Conservation (phyloP, 1,140 invertebrate genomes). For the Scylla paramamosain region DNA sequence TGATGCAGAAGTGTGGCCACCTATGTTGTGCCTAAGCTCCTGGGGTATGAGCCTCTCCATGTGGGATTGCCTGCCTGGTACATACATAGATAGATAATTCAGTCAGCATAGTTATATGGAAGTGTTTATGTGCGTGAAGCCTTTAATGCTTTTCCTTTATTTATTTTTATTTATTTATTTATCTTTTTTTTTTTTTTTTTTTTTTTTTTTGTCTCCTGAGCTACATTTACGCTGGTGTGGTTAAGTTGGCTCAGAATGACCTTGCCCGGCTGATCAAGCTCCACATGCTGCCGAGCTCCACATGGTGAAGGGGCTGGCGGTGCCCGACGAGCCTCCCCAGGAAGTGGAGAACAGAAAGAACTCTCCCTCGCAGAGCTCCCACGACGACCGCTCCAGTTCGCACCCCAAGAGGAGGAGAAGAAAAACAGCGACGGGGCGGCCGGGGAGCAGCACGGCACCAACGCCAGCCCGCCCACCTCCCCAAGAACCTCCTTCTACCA, state of each 20-base stretch:
- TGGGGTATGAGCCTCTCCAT: too few relatives aligned
- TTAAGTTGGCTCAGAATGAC: constrained; percentile 71
- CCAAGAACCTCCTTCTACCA: constrained; percentile 54
- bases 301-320: constrained; percentile 65
- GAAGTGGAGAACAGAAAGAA: constrained; percentile 49
- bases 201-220: too few relatives aligned
- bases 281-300: constrained; percentile 61
- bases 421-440: constrained; percentile 42
- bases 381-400: constrained; percentile 58
- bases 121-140: too few relatives aligned
- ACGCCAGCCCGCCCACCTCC: constrained; percentile 41
- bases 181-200: too few relatives aligned
- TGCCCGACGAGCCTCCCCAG: constrained; percentile 68
- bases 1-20: too few relatives aligned
- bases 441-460: not conserved
- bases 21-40: too few relatives aligned
- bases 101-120: too few relatives aligned
- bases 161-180: too few relatives aligned
- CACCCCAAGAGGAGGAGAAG: constrained; percentile 67
- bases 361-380: constrained; percentile 49
- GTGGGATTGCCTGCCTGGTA: too few relatives aligned
- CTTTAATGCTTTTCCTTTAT: too few relatives aligned
- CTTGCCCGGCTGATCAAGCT: constrained; percentile 64
- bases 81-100: too few relatives aligned
- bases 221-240: constrained; percentile 71